A percentile compares a stretch with the other conserved stretches of the same genome.
Conservation (phyloP, 2,113 vertebrate species). For the Cyprichromis sp. region DNA sequence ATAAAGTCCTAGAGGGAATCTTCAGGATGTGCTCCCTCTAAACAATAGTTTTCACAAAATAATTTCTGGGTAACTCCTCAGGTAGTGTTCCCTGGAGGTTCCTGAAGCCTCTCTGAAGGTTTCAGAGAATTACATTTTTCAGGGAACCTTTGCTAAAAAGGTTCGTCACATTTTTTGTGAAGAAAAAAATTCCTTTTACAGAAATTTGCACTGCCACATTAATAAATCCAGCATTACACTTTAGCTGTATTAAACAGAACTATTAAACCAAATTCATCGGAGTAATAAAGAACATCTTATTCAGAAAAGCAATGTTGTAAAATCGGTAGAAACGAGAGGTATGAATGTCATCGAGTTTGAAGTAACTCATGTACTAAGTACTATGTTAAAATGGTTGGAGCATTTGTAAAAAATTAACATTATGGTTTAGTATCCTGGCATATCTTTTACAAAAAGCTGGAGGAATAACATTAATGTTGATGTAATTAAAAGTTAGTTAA, state of each 20-base stretch:
- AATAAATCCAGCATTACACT: not conserved
- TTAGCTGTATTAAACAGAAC: not conserved
- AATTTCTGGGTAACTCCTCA: not conserved
- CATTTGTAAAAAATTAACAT: not conserved
- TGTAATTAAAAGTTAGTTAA: not conserved
- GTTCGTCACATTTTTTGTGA: not conserved
- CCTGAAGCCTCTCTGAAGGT: not conserved
- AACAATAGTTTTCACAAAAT: not conserved
- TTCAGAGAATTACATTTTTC: not conserved
- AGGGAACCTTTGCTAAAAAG: not conserved
- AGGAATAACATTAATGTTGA: not conserved
- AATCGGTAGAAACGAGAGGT: not conserved
- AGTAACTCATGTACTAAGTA: not conserved
- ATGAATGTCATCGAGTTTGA: not conserved
- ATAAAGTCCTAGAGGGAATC: not conserved
- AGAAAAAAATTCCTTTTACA: not conserved
- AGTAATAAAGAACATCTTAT: not conserved
- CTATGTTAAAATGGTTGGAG: not conserved
- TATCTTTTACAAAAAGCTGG: not conserved
- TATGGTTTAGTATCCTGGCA: not conserved
- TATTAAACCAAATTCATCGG: not conserved
- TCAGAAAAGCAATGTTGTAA: not conserved
- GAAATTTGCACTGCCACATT: accelerated
- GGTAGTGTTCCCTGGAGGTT: not conserved
- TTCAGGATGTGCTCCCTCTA: not conserved